phyloP scores from a whole-genome alignment of 2,797 vertebrate genomes.

The Acanthiza pusilla region DNA sequence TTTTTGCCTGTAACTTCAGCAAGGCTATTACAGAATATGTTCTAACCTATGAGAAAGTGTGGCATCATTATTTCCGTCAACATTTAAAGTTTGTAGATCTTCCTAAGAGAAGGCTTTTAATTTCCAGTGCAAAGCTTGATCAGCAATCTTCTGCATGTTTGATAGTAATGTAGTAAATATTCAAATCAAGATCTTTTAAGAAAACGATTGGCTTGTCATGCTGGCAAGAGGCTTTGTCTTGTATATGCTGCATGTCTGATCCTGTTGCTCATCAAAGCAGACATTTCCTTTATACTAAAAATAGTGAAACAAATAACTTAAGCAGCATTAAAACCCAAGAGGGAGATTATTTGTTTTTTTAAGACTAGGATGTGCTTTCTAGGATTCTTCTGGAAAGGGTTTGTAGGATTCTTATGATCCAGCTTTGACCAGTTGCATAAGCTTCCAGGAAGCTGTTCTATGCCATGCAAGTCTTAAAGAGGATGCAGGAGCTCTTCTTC shows the following conservation, averaged over 20 bases:
- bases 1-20: background rate
- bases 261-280: conserved; percentile 20
- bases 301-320: conserved; percentile 54
- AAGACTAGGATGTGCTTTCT: conserved; percentile 38
- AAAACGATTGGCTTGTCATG: background rate
- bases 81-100: background rate
- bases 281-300: conserved; percentile 39
- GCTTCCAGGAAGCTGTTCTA: background rate
- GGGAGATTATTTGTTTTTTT: conserved; percentile 5
- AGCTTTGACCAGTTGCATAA: conserved; percentile 43
- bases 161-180: background rate
- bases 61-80: background rate
- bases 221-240: background rate
- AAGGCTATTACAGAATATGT: background rate
- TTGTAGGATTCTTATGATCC: conserved; percentile 13
- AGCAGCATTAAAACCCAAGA: conserved; percentile 37
- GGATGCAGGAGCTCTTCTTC: background rate
- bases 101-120: background rate
- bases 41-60: background rate
- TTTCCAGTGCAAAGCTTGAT: background rate
- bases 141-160: background rate
- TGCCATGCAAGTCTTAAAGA: background rate
- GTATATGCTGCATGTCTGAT: background rate
- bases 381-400: conserved; percentile 38
- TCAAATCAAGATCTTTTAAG: background rate